phyloP scores from a whole-genome alignment of 2,797 vertebrate genomes.

The Clarias fuscus region DNA sequence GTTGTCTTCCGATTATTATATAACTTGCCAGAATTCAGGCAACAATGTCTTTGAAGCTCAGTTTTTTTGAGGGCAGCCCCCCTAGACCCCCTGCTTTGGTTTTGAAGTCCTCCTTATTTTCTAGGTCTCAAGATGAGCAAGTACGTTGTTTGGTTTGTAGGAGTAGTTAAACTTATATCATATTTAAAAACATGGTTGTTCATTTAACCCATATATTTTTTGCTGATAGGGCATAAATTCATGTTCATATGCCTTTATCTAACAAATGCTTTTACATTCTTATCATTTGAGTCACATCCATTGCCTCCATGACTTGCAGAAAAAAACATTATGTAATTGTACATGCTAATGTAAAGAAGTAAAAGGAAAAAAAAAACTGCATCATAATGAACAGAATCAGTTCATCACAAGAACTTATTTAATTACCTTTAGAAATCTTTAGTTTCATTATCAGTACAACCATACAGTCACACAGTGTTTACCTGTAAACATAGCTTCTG shows the following conservation, averaged over 20 bases:
- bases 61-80: too few relatives aligned
- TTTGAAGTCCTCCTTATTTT: too few relatives aligned
- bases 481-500: constrained; percentile 92
- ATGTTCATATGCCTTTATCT: too few relatives aligned
- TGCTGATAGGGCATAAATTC: background rate
- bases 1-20: too few relatives aligned
- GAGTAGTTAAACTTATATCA: background rate
- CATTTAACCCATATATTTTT: background rate
- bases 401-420: too few relatives aligned
- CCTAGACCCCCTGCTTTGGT: too few relatives aligned
- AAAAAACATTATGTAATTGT: background rate
- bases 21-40: too few relatives aligned
- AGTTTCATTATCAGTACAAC: background rate
- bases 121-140: too few relatives aligned
- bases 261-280: background rate
- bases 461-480: constrained; percentile 47
- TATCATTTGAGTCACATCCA: background rate
- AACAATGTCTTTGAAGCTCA: too few relatives aligned
- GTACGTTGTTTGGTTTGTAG: background rate
- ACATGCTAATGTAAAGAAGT: background rate
- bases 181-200: background rate
- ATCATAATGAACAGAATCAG: background rate
- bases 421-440: background rate
- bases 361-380: background rate
- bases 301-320: background rate